These are phyloP conservation scores for Cetoscarus ocellatus DNA, from an alignment of 2,797 vertebrate species.

Conservation along the genomic window DNA sequence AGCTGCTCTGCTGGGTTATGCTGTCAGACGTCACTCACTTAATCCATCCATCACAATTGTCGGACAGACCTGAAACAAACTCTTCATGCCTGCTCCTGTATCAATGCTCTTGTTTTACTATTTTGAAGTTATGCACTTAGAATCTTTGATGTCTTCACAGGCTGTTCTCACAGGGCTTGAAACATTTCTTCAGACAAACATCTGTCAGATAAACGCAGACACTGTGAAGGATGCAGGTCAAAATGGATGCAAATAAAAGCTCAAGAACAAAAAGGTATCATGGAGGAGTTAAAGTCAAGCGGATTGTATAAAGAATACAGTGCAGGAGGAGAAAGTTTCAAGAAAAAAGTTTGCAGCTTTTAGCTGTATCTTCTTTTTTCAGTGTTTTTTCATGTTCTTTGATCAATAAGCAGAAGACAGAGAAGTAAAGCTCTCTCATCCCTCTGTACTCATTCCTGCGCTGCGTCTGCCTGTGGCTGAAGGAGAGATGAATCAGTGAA, in stretches of 20 bases:
- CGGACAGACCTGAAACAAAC: not conserved
- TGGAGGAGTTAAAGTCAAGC: conserved; percentile 1
- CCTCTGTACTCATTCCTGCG: conserved; percentile 68
- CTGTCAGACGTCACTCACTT: not conserved
- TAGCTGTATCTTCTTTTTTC: conserved; percentile 35
- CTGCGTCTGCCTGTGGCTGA: conserved; percentile 76
- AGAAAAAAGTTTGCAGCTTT: conserved; percentile 59
- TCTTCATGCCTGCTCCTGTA: not conserved
- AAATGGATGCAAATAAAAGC: conserved; percentile 2
- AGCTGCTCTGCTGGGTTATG: too few relatives aligned
- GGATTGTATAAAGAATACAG: conserved; percentile 26
- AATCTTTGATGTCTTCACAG: conserved; percentile 3
- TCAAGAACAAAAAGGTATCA: not conserved
- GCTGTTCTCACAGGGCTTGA: not conserved
- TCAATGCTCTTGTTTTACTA: not conserved
- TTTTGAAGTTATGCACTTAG: not conserved
- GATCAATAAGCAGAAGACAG: conserved; percentile 76
- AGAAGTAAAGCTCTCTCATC: conserved; percentile 73
- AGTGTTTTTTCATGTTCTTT: conserved; percentile 63
- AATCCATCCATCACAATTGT: not conserved
- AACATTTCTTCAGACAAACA: not conserved
- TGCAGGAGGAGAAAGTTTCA: conserved; percentile 59
- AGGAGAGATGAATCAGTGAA: conserved; percentile 74
- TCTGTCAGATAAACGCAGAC: too few relatives aligned
- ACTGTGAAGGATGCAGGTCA: conserved; percentile 4